Conservation (phyloP, 1,140 invertebrate species). For the Anoplophora glabripennis region DNA sequence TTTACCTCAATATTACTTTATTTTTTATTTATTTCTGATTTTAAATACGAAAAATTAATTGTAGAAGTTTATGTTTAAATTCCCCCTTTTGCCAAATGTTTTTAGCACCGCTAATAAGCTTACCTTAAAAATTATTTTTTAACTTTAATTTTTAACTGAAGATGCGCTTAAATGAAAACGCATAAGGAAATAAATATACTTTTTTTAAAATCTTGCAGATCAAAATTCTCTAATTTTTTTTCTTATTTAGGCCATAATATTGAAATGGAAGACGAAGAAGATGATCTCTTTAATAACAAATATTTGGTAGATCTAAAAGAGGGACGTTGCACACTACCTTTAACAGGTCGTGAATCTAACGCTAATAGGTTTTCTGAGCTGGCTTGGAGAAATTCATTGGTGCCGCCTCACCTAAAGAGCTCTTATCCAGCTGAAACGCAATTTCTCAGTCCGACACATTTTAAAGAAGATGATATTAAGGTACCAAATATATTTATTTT, state of each 20-base stretch:
- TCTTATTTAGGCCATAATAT: slow-evolving; percentile 52
- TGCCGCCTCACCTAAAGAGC: slow-evolving; percentile 82
- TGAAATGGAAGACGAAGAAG: slow-evolving; percentile 78
- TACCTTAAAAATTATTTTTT: too few relatives aligned
- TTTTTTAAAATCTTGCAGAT: too few relatives aligned
- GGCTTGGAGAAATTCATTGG: slow-evolving; percentile 79
- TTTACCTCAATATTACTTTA: too few relatives aligned
- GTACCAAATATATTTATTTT: slow-evolving; percentile 51
- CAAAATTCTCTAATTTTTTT: too few relatives aligned
- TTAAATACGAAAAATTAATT: too few relatives aligned
- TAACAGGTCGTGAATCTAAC: slow-evolving; percentile 38
- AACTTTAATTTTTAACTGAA: too few relatives aligned
- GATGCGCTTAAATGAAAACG: too few relatives aligned
- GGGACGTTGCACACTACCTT: slow-evolving; percentile 40
- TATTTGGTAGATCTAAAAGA: slow-evolving; percentile 66
- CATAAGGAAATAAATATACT: too few relatives aligned
- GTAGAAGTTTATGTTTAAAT: too few relatives aligned
- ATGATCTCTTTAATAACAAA: slow-evolving; percentile 75
- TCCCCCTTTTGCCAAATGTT: too few relatives aligned
- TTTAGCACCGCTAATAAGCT: too few relatives aligned
- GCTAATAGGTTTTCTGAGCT: slow-evolving; percentile 64
- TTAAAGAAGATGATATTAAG: slow-evolving; percentile 74
- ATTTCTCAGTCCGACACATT: slow-evolving; percentile 53
- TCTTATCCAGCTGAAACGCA: slow-evolving; percentile 87
- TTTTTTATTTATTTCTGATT: too few relatives aligned